phyloP scores from a whole-genome alignment of 2,888 invertebrate species.

The Amblyjoppa fuscipennis region DNA sequence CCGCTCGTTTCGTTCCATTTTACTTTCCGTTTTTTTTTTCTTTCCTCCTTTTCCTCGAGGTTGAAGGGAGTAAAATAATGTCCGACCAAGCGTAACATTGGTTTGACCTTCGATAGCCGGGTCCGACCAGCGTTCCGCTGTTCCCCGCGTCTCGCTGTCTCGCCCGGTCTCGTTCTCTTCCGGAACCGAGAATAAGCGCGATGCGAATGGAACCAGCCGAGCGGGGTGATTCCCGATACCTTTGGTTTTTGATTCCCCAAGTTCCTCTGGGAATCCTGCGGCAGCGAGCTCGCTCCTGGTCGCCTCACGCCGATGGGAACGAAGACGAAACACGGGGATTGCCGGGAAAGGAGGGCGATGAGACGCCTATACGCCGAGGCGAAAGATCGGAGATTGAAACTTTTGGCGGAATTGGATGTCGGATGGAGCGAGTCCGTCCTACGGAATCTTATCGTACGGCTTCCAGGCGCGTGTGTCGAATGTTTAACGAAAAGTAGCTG shows the following conservation, averaged over 20 bases:
- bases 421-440: conserved; percentile 75
- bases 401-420: conserved; percentile 81
- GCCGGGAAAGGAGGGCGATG: conserved; percentile 29
- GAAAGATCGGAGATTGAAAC: conserved; percentile 80
- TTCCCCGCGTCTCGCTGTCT: conserved; percentile 35
- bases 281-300: conserved; percentile 64
- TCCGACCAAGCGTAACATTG: conserved; percentile 69
- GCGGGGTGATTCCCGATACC: conserved; percentile 72
- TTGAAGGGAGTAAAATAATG: conserved; percentile 59
- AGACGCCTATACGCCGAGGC: conserved; percentile 55
- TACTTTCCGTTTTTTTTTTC: background rate
- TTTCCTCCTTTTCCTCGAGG: conserved; percentile 9
- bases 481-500: conserved; percentile 73
- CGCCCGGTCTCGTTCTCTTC: conserved; percentile 27
- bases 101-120: conserved; percentile 50
- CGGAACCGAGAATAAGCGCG: conserved; percentile 37
- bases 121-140: background rate
- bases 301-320: conserved; percentile 6
- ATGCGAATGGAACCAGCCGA: conserved; percentile 21
- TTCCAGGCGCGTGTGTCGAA: conserved; percentile 78
- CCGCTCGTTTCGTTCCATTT: conserved; percentile 30
- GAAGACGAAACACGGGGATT: conserved; percentile 52
- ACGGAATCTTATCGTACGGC: conserved; percentile 77
- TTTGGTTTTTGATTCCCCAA: conserved; percentile 78
- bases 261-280: conserved; percentile 72